Base-by-base conservation (phyloP, 2,888 invertebrate species). In the Drosophila flavopinicola region DNA sequence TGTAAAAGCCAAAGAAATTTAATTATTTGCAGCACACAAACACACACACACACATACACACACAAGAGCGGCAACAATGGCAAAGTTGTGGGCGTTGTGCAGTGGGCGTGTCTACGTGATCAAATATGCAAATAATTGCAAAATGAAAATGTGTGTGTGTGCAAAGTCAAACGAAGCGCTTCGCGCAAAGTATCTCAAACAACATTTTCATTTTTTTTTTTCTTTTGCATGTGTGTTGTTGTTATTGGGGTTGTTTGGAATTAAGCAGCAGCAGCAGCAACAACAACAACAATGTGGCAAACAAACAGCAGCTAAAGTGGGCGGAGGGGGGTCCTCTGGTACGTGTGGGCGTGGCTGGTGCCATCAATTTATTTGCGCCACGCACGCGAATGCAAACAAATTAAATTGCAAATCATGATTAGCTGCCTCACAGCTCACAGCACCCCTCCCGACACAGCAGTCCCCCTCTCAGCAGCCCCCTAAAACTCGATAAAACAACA, bases 341-440 rank as follows among this genome's bases (percentile, higher is more conserved):
- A 41, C 25, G 49, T 58, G 41, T 38, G 29, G 64, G 71, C 72
- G 68, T 78, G 60, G 47, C 39, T 57, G 63, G 57, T 58, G 83
- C 63, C 75, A 78, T 76, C 78, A 82, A 85, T 85, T 83, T 83
- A 85, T 85, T 85, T 83, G 38, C 64, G 63, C 83, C 85, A 85
- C 83, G 83, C 83, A 85, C 85, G 83, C 85, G 67, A 85, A 71
- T 77, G 68, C 83, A 77, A 83, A 73, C 83, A 85, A 83, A 83
- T 85, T 83, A 83, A 83, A 85, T 85, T 83, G 83, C 83, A 83
- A 83, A 85, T 83, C 85, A 85, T 83, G 85, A 83, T 83, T 85
- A 85, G 85, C 83, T 83, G 70, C 56, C 56, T 65, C 72, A 56
- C 58, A 73, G 67, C 68, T 73, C 41, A 35, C 52, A 51, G 29